phyloP scores from a whole-genome alignment of 2,797 vertebrate species.

The Xerus rutilus region DNA sequence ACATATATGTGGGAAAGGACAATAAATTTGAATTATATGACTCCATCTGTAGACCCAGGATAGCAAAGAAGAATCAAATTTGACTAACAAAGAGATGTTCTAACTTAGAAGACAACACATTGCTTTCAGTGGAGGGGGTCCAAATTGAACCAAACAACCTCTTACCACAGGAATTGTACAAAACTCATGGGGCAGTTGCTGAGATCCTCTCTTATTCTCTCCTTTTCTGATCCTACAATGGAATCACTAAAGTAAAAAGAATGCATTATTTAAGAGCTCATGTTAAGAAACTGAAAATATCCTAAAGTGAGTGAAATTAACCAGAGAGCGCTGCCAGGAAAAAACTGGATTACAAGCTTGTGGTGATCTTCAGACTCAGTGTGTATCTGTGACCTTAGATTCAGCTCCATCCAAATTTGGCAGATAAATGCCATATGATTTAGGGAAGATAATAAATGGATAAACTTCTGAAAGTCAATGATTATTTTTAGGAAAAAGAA shows the following conservation, averaged over 20 bases:
- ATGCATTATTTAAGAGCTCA: background rate
- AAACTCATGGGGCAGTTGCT: background rate
- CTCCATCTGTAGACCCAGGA: background rate
- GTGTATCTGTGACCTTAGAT: background rate
- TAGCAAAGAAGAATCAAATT: background rate
- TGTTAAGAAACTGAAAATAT: conserved; percentile 9
- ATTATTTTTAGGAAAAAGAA: background rate
- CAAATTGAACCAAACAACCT: background rate
- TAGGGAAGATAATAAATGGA: background rate
- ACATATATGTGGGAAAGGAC: background rate
- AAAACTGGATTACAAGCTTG: background rate
- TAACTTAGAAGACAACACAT: background rate
- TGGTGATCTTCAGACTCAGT: background rate
- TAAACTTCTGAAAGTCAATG: conserved; percentile 36
- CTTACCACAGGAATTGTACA: background rate
- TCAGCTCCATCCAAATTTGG: background rate
- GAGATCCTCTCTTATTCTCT: background rate
- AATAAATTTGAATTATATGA: conserved; percentile 1
- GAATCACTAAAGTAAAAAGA: background rate
- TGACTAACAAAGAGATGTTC: background rate
- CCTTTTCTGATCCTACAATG: conserved; percentile 2
- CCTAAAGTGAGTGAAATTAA: background rate
- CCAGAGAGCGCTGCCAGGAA: background rate
- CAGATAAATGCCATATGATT: background rate
- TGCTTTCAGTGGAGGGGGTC: background rate